phyloP scores from a whole-genome alignment of 2,113 vertebrate species.

The Passer montanus region DNA sequence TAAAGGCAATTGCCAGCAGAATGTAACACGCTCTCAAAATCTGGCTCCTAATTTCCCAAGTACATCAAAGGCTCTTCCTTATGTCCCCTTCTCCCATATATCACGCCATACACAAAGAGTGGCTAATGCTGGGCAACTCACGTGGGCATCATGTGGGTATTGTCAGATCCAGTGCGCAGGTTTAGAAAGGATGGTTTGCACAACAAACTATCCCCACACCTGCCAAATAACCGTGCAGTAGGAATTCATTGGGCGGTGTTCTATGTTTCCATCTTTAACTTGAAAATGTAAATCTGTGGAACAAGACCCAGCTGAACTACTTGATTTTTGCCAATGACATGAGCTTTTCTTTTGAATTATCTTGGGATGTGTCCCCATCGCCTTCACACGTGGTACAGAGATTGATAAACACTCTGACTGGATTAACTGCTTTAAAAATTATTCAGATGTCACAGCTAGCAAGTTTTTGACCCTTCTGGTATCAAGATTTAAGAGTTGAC shows the following conservation, averaged over 20 bases:
- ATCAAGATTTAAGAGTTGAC: constrained; percentile 29
- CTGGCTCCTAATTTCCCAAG: not conserved
- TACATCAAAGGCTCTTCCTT: not conserved
- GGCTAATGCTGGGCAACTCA: not conserved
- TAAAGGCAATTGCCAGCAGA: not conserved
- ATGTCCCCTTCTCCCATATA: rapidly evolving
- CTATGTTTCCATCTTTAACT: not conserved
- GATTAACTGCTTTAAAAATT: constrained; percentile 37
- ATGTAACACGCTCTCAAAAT: not conserved
- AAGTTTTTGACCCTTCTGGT: constrained; percentile 41
- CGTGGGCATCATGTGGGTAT: not conserved
- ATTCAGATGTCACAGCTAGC: constrained; percentile 25
- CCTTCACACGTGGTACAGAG: not conserved
- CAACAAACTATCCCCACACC: not conserved
- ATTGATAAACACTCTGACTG: constrained; percentile 2
- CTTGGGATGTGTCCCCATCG: not conserved
- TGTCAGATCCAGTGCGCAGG: not conserved
- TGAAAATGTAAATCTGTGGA: not conserved
- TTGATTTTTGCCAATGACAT: not conserved
- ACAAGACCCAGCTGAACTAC: not conserved
- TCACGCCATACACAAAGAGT: not conserved
- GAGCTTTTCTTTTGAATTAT: not conserved
- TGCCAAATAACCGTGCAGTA: not conserved
- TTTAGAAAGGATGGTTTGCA: not conserved
- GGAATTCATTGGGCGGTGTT: not conserved